Conservation (phyloP, 2,797 vertebrate species). For the Pangasius sanitwongsei region DNA sequence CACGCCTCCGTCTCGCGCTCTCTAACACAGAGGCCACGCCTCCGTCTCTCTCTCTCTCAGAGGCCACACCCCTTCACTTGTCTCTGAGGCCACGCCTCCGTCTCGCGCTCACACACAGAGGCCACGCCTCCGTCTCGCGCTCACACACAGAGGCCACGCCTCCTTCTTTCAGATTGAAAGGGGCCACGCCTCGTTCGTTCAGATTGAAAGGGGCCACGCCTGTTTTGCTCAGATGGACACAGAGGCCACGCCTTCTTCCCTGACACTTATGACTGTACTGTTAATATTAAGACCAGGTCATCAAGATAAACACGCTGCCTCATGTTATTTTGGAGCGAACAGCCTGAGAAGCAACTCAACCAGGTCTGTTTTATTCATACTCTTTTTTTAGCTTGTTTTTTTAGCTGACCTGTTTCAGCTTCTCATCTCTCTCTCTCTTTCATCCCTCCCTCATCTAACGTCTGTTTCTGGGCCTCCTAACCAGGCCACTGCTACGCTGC, state of each 20-base stretch:
- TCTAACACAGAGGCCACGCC: background rate
- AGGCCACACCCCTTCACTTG: too few relatives aligned
- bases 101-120: too few relatives aligned
- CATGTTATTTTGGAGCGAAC: background rate
- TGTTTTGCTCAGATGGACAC: too few relatives aligned
- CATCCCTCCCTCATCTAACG: slow-evolving; percentile 41
- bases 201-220: background rate
- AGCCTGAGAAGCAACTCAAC: background rate
- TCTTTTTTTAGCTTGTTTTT: background rate
- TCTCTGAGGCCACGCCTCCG: too few relatives aligned
- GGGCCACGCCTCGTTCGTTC: background rate
- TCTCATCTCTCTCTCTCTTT: background rate
- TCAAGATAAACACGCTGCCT: background rate
- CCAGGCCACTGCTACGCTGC: slow-evolving; percentile 69
- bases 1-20: background rate
- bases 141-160: background rate
- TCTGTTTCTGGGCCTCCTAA: slow-evolving; percentile 74
- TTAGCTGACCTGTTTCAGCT: slow-evolving; percentile 44
- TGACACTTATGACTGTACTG: too few relatives aligned
- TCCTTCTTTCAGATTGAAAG: fast-evolving
- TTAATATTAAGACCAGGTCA: background rate
- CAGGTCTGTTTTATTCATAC: slow-evolving; percentile 9
- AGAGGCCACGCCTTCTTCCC: background rate
- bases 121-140: background rate
- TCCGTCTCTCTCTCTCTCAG: background rate